Conservation (phyloP, 1,140 invertebrate genomes). For the Mesaphorura yosii region DNA sequence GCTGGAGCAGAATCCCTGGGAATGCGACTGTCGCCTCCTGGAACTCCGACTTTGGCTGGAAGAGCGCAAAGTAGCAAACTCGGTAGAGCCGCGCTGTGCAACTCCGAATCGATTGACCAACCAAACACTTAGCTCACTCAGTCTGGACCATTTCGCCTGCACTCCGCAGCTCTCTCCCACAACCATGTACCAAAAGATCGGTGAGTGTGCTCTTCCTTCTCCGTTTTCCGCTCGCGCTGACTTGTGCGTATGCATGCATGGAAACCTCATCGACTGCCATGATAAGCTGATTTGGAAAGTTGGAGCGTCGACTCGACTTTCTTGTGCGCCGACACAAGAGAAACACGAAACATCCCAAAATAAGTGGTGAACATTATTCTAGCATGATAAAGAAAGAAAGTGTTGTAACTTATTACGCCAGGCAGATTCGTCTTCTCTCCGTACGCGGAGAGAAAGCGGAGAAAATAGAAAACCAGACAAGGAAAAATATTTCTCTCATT, state of each 20-base stretch:
- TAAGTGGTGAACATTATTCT: too few species aligned
- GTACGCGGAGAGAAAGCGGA: too few species aligned
- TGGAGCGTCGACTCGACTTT: not conserved
- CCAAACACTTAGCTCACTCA: slow-evolving; percentile 54
- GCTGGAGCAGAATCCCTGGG: slow-evolving; percentile 76
- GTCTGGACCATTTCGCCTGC: slow-evolving; percentile 64
- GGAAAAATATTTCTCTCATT: too few species aligned
- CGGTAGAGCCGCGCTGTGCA: slow-evolving; percentile 55
- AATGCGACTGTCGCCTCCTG: slow-evolving; percentile 68
- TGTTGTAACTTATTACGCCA: too few species aligned
- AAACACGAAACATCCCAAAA: too few species aligned
- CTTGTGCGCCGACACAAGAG: too few species aligned
- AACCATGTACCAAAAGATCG: slow-evolving; percentile 57
- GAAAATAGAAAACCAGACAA: too few species aligned
- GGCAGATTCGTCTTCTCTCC: too few species aligned
- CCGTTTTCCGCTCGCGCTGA: not conserved
- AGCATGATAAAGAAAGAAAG: too few species aligned
- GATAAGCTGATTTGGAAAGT: not conserved
- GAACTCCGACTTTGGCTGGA: slow-evolving; percentile 65
- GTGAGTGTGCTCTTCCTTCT: slow-evolving; percentile 28
- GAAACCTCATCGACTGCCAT: not conserved
- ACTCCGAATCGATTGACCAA: slow-evolving; percentile 53
- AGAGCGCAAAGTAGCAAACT: slow-evolving; percentile 56
- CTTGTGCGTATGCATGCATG: not conserved
- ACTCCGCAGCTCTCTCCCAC: slow-evolving; percentile 60